Conservation (phyloP, 2,113 vertebrate genomes). For the Phycodurus eques region DNA sequence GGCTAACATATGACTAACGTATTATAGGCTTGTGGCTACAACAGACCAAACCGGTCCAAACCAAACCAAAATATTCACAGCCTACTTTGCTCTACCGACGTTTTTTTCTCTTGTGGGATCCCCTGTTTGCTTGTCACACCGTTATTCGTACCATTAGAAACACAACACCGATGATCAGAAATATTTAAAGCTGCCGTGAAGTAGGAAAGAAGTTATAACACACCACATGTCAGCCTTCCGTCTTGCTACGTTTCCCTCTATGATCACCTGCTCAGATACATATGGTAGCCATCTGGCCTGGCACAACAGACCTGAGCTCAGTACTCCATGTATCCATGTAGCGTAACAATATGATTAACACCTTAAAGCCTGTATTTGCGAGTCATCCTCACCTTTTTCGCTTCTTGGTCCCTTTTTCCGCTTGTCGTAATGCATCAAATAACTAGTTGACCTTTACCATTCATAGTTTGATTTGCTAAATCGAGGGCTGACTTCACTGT, state of each 20-base stretch:
- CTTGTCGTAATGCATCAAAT: background rate
- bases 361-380: conserved; percentile 21
- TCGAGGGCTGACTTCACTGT: conserved; percentile 16
- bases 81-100: conserved; percentile 7
- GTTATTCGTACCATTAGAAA: conserved; percentile 13
- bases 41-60: conserved; percentile 48
- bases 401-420: background rate
- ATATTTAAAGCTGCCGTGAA: conserved; percentile 24
- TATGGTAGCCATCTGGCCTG: conserved; percentile 76
- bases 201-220: conserved; percentile 33
- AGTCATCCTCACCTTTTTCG: background rate
- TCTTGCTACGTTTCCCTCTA: conserved; percentile 31
- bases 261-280: conserved; percentile 60
- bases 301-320: conserved; percentile 47
- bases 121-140: conserved; percentile 20
- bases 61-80: conserved; percentile 29
- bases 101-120: background rate
- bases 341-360: conserved; percentile 58
- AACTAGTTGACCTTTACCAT: background rate
- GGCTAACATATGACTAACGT: conserved; percentile 39
- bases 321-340: conserved; percentile 44
- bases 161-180: conserved; percentile 2
- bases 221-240: conserved; percentile 49
- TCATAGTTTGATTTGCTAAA: conserved; percentile 15
- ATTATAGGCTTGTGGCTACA: conserved; percentile 53